These are phyloP conservation scores for Actinernus sp. DNA, from an alignment of 92 coral and sea anemone species.

Conservation along the genomic window DNA sequence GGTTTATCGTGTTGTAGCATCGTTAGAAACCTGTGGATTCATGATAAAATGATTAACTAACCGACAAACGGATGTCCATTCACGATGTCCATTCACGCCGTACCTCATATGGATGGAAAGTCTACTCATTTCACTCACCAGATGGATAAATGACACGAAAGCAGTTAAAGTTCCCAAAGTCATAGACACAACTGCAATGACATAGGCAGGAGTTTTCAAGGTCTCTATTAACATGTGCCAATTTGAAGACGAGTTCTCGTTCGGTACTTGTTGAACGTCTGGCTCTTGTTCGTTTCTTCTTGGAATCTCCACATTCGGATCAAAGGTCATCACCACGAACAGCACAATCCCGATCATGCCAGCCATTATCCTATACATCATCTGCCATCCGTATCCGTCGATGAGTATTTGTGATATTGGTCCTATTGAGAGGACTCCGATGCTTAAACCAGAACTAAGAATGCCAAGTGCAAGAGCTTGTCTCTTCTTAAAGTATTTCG, in stretches of 20 bases:
- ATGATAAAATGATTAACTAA: no score
- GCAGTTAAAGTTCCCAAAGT: background rate
- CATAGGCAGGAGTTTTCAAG: background rate
- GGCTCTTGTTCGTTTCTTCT: no score
- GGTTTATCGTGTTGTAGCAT: no score
- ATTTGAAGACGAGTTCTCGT: background rate
- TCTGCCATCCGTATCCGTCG: conserved; percentile 29
- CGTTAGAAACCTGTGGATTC: no score
- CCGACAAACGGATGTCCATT: no score
- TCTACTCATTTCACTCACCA: no score
- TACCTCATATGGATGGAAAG: no score
- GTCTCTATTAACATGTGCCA: background rate
- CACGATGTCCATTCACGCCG: no score
- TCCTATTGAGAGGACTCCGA: conserved; percentile 53
- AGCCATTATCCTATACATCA: conserved; percentile 37
- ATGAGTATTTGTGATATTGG: conserved; percentile 41
- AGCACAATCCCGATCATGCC: conserved; percentile 1
- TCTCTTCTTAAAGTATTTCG: conserved; percentile 45
- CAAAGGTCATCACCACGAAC: conserved; percentile 27
- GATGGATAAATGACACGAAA: conserved; percentile 8
- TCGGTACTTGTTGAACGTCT: no score
- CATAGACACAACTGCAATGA: conserved; percentile 2
- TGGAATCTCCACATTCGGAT: conserved; percentile 35
- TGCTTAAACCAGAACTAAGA: conserved; percentile 23
- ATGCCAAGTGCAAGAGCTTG: conserved; percentile 52